Percentiles rank a stretch among this genome's conserved stretches.
phyloP scores from a whole-genome alignment of 2,113 vertebrate genomes.

The Hippolais icterina region DNA sequence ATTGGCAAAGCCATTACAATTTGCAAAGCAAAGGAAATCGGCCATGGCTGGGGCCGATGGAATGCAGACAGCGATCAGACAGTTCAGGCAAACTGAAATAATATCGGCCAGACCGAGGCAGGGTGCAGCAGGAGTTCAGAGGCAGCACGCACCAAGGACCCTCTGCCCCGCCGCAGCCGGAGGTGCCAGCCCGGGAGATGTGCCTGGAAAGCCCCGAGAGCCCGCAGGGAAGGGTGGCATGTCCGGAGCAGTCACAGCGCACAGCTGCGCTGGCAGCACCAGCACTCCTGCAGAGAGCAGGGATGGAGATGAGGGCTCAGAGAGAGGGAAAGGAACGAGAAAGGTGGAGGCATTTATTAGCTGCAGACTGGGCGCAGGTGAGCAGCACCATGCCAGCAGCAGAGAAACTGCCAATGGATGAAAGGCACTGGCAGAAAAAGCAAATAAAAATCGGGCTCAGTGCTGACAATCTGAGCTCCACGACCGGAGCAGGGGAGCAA shows the following conservation, averaged over 20 bases:
- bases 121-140: neutral
- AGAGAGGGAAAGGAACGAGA: neutral
- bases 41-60: neutral
- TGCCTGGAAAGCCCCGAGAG: accelerated
- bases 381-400: neutral
- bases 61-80: constrained; percentile 42
- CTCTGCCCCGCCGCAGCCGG: neutral
- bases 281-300: neutral
- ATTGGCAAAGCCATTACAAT: neutral
- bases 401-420: neutral
- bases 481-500: neutral
- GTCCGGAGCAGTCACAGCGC: accelerated
- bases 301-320: neutral
- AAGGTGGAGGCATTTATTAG: neutral
- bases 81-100: constrained; percentile 8
- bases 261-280: neutral
- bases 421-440: neutral
- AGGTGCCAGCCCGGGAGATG: accelerated
- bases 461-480: neutral
- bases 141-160: neutral
- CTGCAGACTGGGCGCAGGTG: neutral
- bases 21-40: constrained; percentile 11
- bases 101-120: neutral
- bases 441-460: neutral
- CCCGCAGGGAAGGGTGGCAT: accelerated